Evolutionary conservation across 2,797 vertebrate species (phyloP), one percentile per base, ranked within the genome.

Genomic region (Picus viridis): DNA sequence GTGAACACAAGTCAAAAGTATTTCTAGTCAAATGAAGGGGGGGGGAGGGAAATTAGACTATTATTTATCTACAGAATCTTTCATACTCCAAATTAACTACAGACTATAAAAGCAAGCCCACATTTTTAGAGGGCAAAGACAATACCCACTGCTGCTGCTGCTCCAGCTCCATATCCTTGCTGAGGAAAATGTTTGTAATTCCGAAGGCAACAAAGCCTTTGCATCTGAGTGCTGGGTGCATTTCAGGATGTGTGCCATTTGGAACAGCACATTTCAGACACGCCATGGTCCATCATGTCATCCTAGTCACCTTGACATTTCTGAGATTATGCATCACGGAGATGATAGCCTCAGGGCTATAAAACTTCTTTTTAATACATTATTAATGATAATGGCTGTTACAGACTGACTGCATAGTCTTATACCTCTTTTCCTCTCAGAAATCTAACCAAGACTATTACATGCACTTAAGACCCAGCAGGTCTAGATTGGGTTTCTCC

Each of bases 231-330:
- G 0, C 43, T 1, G 0, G 16, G 13, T 6, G 19, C 30, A 4
- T 78, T 89, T 83, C 71, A 54, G 63, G 63, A 63, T 1, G 1
- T 12, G 34, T 57, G 63, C 53, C 70, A 7, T 65, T 94, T 23
- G 5, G 29, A 92, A 79, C 0, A 0, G 67, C 78, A 64, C 6
- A 0, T 54, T 59, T 83, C 82, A 78, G 85, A 91, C 87, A 76
- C 86, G 89, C 39, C 89, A 79, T 5, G 70, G 89, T 62, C 57
- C 67, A 81, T 93, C 92, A 82, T 10, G 22, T 93, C 89, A 95
- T 70, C 41, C 80, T 86, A 94, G 45, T 95, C 90, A 95, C 92
- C 92, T 92, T 94, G 92, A 84, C 83, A 79, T 96, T 96, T 95
- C 76, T 82, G 79, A 96, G 74, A 93, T 88, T 92, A 94, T 82